phyloP scores from a whole-genome alignment of 2,797 vertebrate genomes.

The Sebastes wilsoni region DNA sequence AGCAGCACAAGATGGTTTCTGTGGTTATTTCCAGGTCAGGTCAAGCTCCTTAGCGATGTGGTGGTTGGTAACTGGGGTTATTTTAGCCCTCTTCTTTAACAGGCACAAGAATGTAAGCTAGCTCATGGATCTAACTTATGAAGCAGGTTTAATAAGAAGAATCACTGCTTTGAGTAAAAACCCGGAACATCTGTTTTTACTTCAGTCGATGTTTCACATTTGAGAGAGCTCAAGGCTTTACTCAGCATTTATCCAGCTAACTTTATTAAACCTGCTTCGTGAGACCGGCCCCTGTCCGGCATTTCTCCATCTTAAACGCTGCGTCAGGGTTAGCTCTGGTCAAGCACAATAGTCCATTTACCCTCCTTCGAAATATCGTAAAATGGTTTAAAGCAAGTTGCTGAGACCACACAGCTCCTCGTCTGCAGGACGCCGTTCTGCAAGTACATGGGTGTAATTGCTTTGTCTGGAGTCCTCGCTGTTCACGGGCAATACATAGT shows the following conservation, averaged over 20 bases:
- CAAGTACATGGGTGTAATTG: constrained; percentile 45
- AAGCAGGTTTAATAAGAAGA: constrained; percentile 14
- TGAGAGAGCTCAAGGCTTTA: constrained; percentile 25
- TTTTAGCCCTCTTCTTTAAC: neutral
- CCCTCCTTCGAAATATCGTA: constrained; percentile 14
- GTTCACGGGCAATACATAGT: constrained; percentile 57
- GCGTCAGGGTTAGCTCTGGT: constrained; percentile 21
- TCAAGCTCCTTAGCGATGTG: neutral
- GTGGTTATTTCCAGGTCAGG: neutral
- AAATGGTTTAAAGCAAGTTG: constrained; percentile 33
- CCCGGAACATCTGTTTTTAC: constrained; percentile 54
- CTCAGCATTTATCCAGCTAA: constrained; percentile 31
- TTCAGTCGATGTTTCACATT: constrained; percentile 32
- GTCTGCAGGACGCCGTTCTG: constrained; percentile 15
- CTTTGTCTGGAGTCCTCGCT: constrained; percentile 44
- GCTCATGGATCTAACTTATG: neutral
- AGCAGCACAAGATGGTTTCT: neutral
- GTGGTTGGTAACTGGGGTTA: constrained; percentile 1
- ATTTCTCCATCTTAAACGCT: constrained; percentile 11
- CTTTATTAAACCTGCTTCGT: constrained; percentile 28
- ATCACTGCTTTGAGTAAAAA: constrained; percentile 6
- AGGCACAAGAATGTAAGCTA: neutral
- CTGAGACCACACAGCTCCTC: constrained; percentile 25
- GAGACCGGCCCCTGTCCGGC: neutral
- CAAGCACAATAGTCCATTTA: constrained; percentile 39